Conservation (phyloP, 2,888 invertebrate species). For the Miltochrista miniata region DNA sequence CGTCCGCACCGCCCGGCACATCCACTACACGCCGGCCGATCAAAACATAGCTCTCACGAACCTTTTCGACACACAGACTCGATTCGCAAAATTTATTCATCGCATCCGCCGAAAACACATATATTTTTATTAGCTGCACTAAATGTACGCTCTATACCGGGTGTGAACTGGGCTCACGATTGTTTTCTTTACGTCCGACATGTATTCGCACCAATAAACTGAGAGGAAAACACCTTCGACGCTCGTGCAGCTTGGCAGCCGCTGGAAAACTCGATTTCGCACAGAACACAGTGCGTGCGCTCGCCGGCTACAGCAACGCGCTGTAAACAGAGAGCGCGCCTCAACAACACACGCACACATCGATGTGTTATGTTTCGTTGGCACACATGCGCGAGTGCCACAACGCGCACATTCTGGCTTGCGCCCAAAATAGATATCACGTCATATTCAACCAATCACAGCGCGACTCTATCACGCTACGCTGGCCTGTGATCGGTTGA, state of each 20-base stretch:
- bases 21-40: slow-evolving; percentile 73
- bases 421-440: slow-evolving; percentile 74
- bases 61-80: slow-evolving; percentile 80
- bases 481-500: slow-evolving; percentile 58
- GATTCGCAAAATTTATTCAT: slow-evolving; percentile 83
- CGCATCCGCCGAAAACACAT: slow-evolving; percentile 81
- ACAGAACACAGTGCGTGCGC: slow-evolving; percentile 83
- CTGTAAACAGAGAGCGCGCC: slow-evolving; percentile 79
- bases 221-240: slow-evolving; percentile 72
- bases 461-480: slow-evolving; percentile 60
- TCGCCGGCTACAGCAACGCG: slow-evolving; percentile 79
- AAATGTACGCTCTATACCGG: slow-evolving; percentile 58
- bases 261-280: slow-evolving; percentile 73
- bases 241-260: slow-evolving; percentile 61
- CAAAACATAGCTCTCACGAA: slow-evolving; percentile 80
- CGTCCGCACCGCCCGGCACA: slow-evolving; percentile 72
- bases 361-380: slow-evolving; percentile 47
- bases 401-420: slow-evolving; percentile 70
- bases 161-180: slow-evolving; percentile 43
- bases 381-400: slow-evolving; percentile 49
- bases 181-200: slow-evolving; percentile 62
- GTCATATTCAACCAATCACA: slow-evolving; percentile 67
- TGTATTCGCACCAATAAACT: slow-evolving; percentile 71
- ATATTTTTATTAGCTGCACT: slow-evolving; percentile 73
- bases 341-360: slow-evolving; percentile 76